Conservation (phyloP, 2,113 vertebrate species). For the Microcebus griseorufus region DNA sequence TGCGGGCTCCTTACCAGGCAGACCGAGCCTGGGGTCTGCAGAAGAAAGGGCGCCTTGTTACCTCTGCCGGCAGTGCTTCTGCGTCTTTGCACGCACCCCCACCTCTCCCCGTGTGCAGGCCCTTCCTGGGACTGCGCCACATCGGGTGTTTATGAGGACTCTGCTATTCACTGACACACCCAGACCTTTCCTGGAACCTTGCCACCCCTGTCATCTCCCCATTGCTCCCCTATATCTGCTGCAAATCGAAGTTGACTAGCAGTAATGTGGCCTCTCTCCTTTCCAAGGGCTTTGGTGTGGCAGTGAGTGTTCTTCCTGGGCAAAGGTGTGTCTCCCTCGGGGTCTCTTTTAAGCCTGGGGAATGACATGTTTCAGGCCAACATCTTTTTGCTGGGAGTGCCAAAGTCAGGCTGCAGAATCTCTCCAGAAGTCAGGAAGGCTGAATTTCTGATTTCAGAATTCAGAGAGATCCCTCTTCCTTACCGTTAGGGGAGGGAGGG, state of each 20-base stretch:
- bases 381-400: not conserved
- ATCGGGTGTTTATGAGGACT: not conserved
- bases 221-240: not conserved
- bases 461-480: not conserved
- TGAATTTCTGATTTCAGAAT: not conserved
- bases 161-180: not conserved
- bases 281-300: not conserved
- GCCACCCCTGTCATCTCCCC: not conserved
- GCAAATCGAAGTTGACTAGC: not conserved
- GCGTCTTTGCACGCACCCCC: not conserved
- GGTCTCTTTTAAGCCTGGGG: not conserved
- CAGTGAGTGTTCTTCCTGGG: not conserved
- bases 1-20: constrained; percentile 47
- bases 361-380: not conserved
- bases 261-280: not conserved
- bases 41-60: constrained; percentile 49
- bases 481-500: accelerated
- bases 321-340: accelerated
- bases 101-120: not conserved
- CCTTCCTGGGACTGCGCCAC: not conserved
- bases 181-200: not conserved
- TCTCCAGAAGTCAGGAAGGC: not conserved
- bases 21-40: not conserved
- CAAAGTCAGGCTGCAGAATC: not conserved
- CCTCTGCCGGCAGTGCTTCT: not conserved